phyloP scores from a whole-genome alignment of 2,888 invertebrate species.

The Gymnosoma rotundatum region DNA sequence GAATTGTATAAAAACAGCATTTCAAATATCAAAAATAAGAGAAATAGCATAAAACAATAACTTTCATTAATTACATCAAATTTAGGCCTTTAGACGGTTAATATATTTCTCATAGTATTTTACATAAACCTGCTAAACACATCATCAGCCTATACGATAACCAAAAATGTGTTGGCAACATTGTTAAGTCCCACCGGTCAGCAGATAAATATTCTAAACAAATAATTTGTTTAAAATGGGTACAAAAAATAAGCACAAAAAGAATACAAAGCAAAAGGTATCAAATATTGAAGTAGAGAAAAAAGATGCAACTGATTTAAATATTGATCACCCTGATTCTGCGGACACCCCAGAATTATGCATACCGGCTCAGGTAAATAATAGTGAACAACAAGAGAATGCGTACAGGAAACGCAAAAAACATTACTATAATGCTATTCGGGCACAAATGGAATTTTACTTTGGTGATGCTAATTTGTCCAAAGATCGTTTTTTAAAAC shows the following conservation, averaged over 20 bases:
- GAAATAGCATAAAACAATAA: too few species aligned
- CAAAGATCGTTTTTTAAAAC: slow-evolving; percentile 92
- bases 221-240: slow-evolving; percentile 35
- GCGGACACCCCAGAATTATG: neutral
- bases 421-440: slow-evolving; percentile 87
- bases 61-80: too few species aligned
- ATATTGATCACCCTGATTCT: neutral
- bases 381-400: slow-evolving; percentile 24
- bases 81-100: too few species aligned
- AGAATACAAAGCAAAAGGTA: slow-evolving; percentile 34
- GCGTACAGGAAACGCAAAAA: slow-evolving; percentile 87
- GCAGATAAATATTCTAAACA: too few species aligned
- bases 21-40: too few species aligned
- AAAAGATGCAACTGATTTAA: neutral
- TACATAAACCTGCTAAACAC: too few species aligned
- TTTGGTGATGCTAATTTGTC: slow-evolving; percentile 95
- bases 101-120: too few species aligned
- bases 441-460: slow-evolving; percentile 97
- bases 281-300: neutral
- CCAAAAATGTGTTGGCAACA: too few species aligned
- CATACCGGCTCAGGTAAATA: neutral
- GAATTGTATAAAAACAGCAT: too few species aligned
- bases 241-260: slow-evolving; percentile 54
- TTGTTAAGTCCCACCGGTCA: too few species aligned
- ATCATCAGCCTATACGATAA: too few species aligned